phyloP scores from a whole-genome alignment of 1,140 invertebrate species.

The Drosophila albomicans region DNA sequence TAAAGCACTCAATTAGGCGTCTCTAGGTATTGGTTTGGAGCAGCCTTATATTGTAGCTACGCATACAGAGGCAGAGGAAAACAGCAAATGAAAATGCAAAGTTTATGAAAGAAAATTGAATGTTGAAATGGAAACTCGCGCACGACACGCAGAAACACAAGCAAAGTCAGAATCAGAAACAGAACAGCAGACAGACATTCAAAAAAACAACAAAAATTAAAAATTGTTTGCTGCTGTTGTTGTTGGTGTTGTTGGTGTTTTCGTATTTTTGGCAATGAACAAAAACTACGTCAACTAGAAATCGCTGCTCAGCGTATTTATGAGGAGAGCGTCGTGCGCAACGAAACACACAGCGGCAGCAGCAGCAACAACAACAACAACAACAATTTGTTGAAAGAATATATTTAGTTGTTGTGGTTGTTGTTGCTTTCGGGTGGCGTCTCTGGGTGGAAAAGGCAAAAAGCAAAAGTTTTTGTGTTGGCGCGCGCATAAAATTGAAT shows the following conservation, averaged over 20 bases:
- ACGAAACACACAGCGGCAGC: slow-evolving; percentile 48
- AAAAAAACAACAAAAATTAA: slow-evolving; percentile 7
- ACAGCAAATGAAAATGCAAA: slow-evolving; percentile 58
- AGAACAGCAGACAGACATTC: slow-evolving; percentile 36
- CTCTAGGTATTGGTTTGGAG: slow-evolving; percentile 53
- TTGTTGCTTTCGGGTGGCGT: slow-evolving; percentile 23
- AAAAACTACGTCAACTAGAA: slow-evolving; percentile 79
- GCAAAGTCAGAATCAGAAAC: slow-evolving; percentile 27
- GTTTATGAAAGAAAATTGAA: slow-evolving; percentile 80
- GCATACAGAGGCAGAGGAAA: slow-evolving; percentile 1
- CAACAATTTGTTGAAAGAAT: slow-evolving; percentile 53
- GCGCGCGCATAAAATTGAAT: slow-evolving; percentile 83
- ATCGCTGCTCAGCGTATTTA: slow-evolving; percentile 58
- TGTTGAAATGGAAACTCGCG: slow-evolving; percentile 80
- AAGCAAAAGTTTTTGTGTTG: slow-evolving; percentile 79
- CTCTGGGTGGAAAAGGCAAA: slow-evolving; percentile 56
- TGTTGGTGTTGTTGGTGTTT: neutral
- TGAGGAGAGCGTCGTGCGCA: slow-evolving; percentile 81
- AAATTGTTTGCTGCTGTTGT: slow-evolving; percentile 19
- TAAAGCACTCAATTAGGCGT: slow-evolving; percentile 73
- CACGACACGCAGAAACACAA: slow-evolving; percentile 41
- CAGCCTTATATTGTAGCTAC: neutral
- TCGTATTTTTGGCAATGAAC: slow-evolving; percentile 82
- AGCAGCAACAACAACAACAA: slow-evolving; percentile 2
- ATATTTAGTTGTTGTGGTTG: slow-evolving; percentile 54